Percentiles rank a stretch among this genome's conserved stretches.
Conservation (phyloP, 2,113 vertebrate species). For the Mesocricetus auratus region DNA sequence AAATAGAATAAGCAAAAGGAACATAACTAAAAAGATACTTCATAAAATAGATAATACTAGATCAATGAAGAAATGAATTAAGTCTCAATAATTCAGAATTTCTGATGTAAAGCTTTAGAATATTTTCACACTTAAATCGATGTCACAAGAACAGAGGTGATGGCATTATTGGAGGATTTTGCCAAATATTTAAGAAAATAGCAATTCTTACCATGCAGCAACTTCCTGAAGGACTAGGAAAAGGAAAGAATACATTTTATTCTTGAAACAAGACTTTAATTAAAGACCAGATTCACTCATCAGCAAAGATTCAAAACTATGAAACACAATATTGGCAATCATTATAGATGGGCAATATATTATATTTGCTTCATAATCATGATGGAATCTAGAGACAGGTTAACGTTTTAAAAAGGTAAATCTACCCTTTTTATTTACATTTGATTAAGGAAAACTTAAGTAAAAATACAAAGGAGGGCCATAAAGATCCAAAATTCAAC, state of each 20-base stretch:
- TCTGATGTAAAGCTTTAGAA: neutral
- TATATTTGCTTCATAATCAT: neutral
- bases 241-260: neutral
- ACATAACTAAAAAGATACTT: neutral
- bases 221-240: neutral
- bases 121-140: neutral
- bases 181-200: neutral
- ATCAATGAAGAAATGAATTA: neutral
- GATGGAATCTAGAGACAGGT: neutral
- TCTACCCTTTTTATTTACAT: neutral
- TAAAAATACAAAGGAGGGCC: neutral
- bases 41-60: neutral
- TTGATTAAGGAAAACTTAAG: neutral
- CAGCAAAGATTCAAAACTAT: neutral
- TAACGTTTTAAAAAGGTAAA: neutral
- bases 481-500: neutral
- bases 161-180: neutral
- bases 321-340: neutral
- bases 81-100: neutral
- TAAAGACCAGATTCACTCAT: neutral
- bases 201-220: neutral
- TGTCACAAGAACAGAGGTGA: neutral
- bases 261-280: neutral
- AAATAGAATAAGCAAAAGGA: neutral
- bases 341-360: neutral